A percentile compares a stretch with the other conserved stretches of the same genome.
These are phyloP conservation scores for Trachelus iudaicus DNA, from an alignment of 2,888 invertebrate species.

Conservation along the genomic window DNA sequence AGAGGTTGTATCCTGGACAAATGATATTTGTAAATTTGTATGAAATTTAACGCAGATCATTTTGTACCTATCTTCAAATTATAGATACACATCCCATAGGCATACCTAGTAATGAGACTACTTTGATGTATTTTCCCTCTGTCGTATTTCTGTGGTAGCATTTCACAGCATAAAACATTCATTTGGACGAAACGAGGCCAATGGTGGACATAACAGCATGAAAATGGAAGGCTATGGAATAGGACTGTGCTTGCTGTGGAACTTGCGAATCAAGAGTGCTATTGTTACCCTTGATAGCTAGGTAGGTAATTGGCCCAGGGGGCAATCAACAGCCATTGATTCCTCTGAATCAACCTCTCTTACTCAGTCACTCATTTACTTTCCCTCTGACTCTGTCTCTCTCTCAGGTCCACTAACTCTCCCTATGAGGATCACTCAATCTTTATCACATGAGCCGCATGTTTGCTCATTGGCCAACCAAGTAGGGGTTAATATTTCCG, in stretches of 20 bases:
- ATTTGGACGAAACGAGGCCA: background rate
- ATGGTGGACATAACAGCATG: background rate
- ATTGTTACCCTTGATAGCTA: conserved; percentile 17
- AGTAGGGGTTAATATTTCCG: background rate
- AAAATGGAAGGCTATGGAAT: background rate
- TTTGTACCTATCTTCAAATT: background rate
- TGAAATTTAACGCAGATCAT: background rate
- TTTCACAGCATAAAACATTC: background rate
- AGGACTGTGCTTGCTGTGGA: background rate
- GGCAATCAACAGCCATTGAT: conserved; percentile 56
- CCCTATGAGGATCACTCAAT: background rate
- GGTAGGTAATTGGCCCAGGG: conserved; percentile 38
- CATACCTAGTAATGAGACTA: background rate
- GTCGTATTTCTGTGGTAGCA: background rate
- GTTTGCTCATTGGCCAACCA: background rate
- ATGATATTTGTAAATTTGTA: background rate
- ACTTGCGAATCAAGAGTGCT: conserved; percentile 25
- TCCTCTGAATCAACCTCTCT: conserved; percentile 29
- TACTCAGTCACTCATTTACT: conserved; percentile 2
- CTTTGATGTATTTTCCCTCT: background rate
- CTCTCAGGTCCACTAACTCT: background rate
- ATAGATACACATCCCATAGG: background rate
- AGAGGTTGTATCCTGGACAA: background rate
- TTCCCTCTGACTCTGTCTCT: background rate
- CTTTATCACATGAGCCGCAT: background rate